These are phyloP conservation scores for Amphipyra tragopoginis DNA, from an alignment of 2,888 invertebrate species.

Conservation along the genomic window DNA sequence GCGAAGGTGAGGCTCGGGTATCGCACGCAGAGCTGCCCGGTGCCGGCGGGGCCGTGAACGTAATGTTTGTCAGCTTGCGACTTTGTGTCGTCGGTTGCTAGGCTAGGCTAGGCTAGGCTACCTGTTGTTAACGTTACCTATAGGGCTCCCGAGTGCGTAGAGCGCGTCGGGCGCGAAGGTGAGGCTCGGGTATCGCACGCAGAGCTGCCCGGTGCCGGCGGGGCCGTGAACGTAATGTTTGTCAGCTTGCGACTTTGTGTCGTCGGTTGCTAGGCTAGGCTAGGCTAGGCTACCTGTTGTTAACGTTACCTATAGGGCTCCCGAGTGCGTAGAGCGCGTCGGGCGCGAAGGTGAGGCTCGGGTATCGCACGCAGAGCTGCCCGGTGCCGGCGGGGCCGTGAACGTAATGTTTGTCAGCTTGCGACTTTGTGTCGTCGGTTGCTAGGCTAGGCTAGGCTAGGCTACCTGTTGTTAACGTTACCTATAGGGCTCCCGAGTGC, in stretches of 20 bases:
- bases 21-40: slow-evolving; percentile 85
- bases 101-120: no score
- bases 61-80: slow-evolving; percentile 61
- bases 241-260: background rate
- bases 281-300: no score
- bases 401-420: slow-evolving; percentile 73
- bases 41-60: slow-evolving; percentile 62
- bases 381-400: slow-evolving; percentile 66
- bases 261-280: no score
- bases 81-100: background rate
- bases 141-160: slow-evolving; percentile 78
- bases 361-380: slow-evolving; percentile 91
- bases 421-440: no score
- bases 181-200: no score
- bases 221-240: no score
- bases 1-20: slow-evolving; percentile 95
- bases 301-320: slow-evolving; percentile 87
- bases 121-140: slow-evolving; percentile 89
- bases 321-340: slow-evolving; percentile 97
- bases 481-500: slow-evolving; percentile 95
- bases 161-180: no score
- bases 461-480: no score
- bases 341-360: slow-evolving; percentile 94
- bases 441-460: no score
- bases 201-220: no score